phyloP scores from a whole-genome alignment of 2,888 invertebrate species.

The Atrina japonica region DNA sequence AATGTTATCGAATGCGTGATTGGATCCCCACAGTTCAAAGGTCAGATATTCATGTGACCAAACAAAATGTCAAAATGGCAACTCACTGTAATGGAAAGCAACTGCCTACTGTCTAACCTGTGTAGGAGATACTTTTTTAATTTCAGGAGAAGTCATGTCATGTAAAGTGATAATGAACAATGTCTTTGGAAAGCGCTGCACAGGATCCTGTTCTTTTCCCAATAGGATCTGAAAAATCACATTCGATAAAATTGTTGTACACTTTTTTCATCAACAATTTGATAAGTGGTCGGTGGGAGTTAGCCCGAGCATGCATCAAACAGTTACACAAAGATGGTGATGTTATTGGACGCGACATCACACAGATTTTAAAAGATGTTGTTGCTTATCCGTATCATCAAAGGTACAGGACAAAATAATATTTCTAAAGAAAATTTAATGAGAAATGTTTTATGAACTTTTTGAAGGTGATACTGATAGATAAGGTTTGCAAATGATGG shows the following conservation, averaged over 20 bases:
- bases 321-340: conserved; percentile 55
- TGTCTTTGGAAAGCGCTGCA: conserved; percentile 12
- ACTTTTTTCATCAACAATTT: conserved; percentile 76
- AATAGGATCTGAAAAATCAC: conserved; percentile 37
- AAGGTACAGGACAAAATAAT: conserved; percentile 57
- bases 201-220: conserved; percentile 15
- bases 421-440: background rate
- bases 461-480: too few relatives aligned
- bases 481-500: too few relatives aligned
- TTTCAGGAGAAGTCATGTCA: too few relatives aligned
- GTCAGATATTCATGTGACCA: conserved; percentile 59
- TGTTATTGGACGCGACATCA: conserved; percentile 46
- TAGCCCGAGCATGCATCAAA: conserved; percentile 67
- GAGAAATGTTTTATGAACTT: background rate
- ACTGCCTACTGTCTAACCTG: too few relatives aligned
- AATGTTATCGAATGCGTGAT: conserved; percentile 12
- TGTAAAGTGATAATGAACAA: background rate
- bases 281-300: conserved; percentile 77
- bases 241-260: conserved; percentile 53
- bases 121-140: too few relatives aligned
- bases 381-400: conserved; percentile 67
- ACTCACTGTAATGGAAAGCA: conserved; percentile 25
- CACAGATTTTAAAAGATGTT: conserved; percentile 64
- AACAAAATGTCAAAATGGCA: conserved; percentile 69
- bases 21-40: conserved; percentile 39